phyloP scores from a whole-genome alignment of 2,888 invertebrate genomes.

The Leistus spinibarbis region DNA sequence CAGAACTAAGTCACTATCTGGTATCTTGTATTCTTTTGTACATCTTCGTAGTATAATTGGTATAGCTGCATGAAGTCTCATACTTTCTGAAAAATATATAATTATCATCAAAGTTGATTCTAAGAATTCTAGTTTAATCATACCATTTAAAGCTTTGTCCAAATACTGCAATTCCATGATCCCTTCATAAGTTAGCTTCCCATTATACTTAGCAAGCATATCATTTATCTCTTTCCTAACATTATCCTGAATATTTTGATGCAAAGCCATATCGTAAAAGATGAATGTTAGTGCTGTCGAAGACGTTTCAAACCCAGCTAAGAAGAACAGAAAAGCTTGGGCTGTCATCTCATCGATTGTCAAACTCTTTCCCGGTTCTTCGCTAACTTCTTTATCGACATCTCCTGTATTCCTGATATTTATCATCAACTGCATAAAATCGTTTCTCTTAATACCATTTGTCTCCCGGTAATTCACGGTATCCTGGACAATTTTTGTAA shows the following conservation, averaged over 20 bases:
- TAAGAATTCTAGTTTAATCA: background rate
- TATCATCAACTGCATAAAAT: slow-evolving; percentile 55
- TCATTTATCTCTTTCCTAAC: slow-evolving; percentile 20
- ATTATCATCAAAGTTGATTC: background rate
- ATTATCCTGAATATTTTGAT: slow-evolving; percentile 20
- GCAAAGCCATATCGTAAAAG: slow-evolving; percentile 9
- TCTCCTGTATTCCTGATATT: slow-evolving; percentile 44
- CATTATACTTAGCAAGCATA: slow-evolving; percentile 11
- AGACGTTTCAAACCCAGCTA: slow-evolving; percentile 23
- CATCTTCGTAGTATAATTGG: slow-evolving; percentile 51
- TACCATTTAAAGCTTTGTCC: slow-evolving; percentile 17
- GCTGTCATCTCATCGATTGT: slow-evolving; percentile 15
- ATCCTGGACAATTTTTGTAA: slow-evolving; percentile 44
- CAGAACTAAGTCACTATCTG: slow-evolving; percentile 48
- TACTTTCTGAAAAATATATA: slow-evolving; percentile 52
- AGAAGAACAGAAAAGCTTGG: slow-evolving; percentile 14
- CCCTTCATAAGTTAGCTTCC: slow-evolving; percentile 37
- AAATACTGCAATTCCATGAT: slow-evolving; percentile 23
- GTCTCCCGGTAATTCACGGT: slow-evolving; percentile 46
- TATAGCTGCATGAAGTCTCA: slow-evolving; percentile 58
- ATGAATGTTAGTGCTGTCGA: slow-evolving; percentile 21
- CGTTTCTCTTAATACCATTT: slow-evolving; percentile 46
- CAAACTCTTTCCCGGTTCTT: background rate
- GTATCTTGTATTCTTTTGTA: slow-evolving; percentile 50
- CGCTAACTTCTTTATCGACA: background rate